Evolutionary conservation across 2,113 vertebrate species (phyloP).

Genomic region (Heptranchias perlo): DNA sequence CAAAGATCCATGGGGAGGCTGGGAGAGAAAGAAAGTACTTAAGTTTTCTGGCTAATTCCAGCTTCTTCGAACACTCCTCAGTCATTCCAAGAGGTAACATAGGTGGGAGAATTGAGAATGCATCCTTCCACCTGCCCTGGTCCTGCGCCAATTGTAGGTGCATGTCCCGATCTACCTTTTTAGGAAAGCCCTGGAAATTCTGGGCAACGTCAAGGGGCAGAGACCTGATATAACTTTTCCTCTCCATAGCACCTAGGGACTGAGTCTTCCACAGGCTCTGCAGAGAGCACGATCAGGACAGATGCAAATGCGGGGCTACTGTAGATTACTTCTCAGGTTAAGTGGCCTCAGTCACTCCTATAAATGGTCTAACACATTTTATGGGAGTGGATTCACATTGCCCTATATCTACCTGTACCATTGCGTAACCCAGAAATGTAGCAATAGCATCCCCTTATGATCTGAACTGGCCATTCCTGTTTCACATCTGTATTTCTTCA

Average conservation of each 20-base stretch:
- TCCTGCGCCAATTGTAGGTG: no score
- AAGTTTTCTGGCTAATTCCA: no score
- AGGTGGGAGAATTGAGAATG: no score
- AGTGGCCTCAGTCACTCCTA: neutral
- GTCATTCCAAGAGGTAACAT: no score
- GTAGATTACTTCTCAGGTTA: neutral
- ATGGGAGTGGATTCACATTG: neutral
- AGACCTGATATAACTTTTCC: neutral
- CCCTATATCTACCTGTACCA: no score
- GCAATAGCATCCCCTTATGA: neutral
- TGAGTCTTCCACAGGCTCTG: neutral
- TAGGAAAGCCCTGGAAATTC: no score
- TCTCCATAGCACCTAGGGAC: neutral
- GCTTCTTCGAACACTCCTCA: no score
- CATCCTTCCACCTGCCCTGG: no score
- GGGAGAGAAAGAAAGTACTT: no score
- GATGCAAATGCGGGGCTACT: neutral
- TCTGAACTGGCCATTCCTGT: neutral
- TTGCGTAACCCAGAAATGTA: neutral
- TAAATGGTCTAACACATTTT: neutral
- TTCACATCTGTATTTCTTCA: neutral
- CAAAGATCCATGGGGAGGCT: no score
- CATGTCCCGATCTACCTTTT: no score
- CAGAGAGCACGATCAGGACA: neutral
- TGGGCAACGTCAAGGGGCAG: no score